Percentiles rank a stretch among this genome's conserved stretches.
These are phyloP conservation scores for Drosophila tsacasi DNA, from an alignment of 1,140 invertebrate genomes.

Conservation along the genomic window DNA sequence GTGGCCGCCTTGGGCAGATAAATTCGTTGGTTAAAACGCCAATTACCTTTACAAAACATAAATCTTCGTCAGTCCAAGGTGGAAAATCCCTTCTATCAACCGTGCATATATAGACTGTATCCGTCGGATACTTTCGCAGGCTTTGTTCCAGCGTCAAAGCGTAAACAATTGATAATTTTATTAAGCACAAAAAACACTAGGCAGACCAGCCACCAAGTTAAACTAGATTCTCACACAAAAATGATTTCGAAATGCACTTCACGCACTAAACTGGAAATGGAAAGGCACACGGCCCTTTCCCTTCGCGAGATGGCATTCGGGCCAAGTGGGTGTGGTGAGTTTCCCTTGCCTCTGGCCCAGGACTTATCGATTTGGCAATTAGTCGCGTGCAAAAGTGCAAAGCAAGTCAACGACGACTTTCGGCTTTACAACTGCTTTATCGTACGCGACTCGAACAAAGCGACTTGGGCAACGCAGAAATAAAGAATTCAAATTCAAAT, in stretches of 20 bases:
- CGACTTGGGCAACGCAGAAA: constrained; percentile 18
- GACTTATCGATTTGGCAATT: constrained; percentile 71
- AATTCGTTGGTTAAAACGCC: constrained; percentile 20
- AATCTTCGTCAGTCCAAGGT: constrained; percentile 6
- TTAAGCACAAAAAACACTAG: constrained; percentile 18
- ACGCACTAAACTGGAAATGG: constrained; percentile 62
- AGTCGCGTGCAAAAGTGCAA: constrained; percentile 23
- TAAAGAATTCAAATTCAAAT: constrained; percentile 19
- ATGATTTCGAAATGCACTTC: constrained; percentile 64
- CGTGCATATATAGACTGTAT: constrained; percentile 1
- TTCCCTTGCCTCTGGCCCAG: constrained; percentile 35
- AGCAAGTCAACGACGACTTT: background rate
- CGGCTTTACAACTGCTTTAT: constrained; percentile 4
- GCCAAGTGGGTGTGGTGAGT: constrained; percentile 66
- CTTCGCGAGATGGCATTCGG: constrained; percentile 20
- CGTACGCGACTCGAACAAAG: constrained; percentile 4
- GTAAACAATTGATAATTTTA: constrained; percentile 37
- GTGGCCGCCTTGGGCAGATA: constrained; percentile 30
- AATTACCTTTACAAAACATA: constrained; percentile 41
- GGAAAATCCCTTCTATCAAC: constrained; percentile 12
- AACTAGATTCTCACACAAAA: constrained; percentile 47
- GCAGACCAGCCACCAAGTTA: constrained; percentile 30
- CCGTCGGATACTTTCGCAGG: constrained; percentile 8
- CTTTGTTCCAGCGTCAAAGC: constrained; percentile 30
- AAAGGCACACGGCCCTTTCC: constrained; percentile 24